Conservation (phyloP, 2,113 vertebrate genomes). For the Cyanocitta stelleri region DNA sequence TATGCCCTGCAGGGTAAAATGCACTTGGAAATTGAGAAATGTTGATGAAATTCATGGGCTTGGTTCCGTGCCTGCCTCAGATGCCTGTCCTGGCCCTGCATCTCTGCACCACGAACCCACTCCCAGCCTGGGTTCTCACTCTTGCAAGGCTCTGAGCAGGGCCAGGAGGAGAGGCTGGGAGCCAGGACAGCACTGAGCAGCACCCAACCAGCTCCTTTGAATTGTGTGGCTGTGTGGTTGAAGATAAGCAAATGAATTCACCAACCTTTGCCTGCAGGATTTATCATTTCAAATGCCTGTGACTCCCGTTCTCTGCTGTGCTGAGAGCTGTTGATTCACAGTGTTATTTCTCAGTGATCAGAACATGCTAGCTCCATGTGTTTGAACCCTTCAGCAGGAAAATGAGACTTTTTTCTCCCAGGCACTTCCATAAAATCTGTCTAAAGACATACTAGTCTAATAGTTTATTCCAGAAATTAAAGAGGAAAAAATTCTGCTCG, state of each 20-base stretch:
- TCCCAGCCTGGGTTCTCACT: neutral
- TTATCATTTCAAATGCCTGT: neutral
- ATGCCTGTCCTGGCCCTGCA: neutral
- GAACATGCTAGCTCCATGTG: neutral
- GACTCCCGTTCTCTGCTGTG: neutral
- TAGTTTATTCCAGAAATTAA: neutral
- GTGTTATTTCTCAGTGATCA: neutral
- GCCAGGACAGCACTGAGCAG: neutral
- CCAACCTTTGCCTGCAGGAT: conserved; percentile 27
- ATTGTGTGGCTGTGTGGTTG: neutral
- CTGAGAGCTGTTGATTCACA: neutral
- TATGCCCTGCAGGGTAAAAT: neutral
- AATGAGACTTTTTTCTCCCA: neutral
- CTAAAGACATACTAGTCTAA: neutral
- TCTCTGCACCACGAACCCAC: fast-evolving
- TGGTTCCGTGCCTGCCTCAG: neutral
- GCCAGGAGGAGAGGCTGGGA: neutral
- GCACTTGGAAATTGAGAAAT: neutral
- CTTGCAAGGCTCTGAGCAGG: neutral
- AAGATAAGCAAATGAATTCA: conserved; percentile 50
- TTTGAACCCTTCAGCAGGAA: neutral
- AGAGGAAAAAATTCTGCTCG: neutral
- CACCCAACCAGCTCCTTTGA: neutral
- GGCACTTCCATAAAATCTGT: neutral
- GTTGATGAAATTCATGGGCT: neutral